Base-by-base conservation (phyloP, 2,888 invertebrate species). In the Gastracanthus pulcherrimus region DNA sequence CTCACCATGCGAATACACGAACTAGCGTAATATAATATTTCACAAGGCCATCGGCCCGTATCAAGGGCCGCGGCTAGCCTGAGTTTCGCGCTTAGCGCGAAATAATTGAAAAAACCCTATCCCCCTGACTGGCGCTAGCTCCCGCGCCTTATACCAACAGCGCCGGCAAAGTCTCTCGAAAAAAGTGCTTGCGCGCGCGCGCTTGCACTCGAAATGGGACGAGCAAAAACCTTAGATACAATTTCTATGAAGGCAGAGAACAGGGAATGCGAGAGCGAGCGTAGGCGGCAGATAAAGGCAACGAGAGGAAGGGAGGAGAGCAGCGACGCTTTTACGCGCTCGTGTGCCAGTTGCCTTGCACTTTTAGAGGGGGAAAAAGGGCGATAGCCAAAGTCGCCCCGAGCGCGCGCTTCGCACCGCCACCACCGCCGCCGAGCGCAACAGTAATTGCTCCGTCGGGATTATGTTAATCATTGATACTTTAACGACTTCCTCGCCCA, bases 391-490 rank as follows among this genome's bases (percentile, higher is more conserved):
- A n/a, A n/a, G n/a, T n/a, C n/a, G n/a, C n/a, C n/a, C n/a, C n/a
- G 13, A 29, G 58, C 9, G 41, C 9, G 9, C 2, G 41, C 7
- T 19, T n/a, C 34, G n/a, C 16, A n/a, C 74, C 64, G 76, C 60
- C 69, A 55, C 66, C 74, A 62, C 76, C 80, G 76, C 76, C 80
- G 76, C 51, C 51, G 31, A 26, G 58, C 71, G 76, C 72, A 71
- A 71, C 83, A 66, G 83, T 81, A 83, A 83, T 83, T 77, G 75
- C 78, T 58, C 81, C 75, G 71, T 70, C 19, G 78, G 78, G 83
- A 83, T 83, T 83, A 83, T 83, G 83, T 83, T 83, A 83, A 83
- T 81, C 78, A 83, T 83, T 78, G 82, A 82, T 82, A 80, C 80
- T 80, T 82, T 80, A 82, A 82, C 80, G 80, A 82, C 76, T 83